Conservation (phyloP, 2,113 vertebrate genomes). For the Plectropomus leopardus region DNA sequence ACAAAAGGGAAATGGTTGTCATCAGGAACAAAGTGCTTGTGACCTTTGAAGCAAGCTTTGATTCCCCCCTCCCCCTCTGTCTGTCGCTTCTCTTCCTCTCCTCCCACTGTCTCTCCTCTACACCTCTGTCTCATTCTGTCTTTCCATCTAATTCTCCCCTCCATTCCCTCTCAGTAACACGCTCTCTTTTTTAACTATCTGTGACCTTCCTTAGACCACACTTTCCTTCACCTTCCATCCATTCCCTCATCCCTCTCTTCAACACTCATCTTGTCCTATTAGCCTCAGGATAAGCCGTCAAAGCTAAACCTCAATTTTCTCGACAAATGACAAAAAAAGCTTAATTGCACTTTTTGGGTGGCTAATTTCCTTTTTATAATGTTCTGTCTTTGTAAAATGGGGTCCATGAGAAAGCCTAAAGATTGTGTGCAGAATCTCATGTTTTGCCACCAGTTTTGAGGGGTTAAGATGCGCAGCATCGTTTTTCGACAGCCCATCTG, state of each 20-base stretch:
- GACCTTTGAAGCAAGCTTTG: constrained; percentile 83
- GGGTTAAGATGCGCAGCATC: constrained; percentile 50
- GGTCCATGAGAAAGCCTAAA: constrained; percentile 13
- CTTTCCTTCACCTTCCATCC: constrained; percentile 4
- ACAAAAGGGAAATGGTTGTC: constrained; percentile 78
- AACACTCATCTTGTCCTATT: constrained; percentile 44
- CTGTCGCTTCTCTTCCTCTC: constrained; percentile 32
- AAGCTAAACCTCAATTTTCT: constrained; percentile 55
- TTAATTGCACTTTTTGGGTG: constrained; percentile 48
- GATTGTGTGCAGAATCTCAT: constrained; percentile 12
- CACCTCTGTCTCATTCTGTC: constrained; percentile 25
- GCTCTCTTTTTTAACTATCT: constrained; percentile 41
- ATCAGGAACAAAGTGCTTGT: constrained; percentile 78
- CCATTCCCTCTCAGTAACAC: constrained; percentile 35
- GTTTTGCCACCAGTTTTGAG: constrained; percentile 21
- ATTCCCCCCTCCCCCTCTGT: constrained; percentile 60
- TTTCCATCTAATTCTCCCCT: constrained; percentile 47
- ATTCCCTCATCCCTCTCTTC: constrained; percentile 19
- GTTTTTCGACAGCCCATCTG: constrained; percentile 44
- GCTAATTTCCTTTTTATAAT: constrained; percentile 13
- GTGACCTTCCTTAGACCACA: constrained; percentile 60
- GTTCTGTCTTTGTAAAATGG: constrained; percentile 5
- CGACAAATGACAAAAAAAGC: constrained; percentile 21
- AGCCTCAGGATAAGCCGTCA: constrained; percentile 41
- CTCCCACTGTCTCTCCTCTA: constrained; percentile 22